Base-by-base conservation (phyloP, 2,113 vertebrate species). In the Dicerorhinus sumatrensis region DNA sequence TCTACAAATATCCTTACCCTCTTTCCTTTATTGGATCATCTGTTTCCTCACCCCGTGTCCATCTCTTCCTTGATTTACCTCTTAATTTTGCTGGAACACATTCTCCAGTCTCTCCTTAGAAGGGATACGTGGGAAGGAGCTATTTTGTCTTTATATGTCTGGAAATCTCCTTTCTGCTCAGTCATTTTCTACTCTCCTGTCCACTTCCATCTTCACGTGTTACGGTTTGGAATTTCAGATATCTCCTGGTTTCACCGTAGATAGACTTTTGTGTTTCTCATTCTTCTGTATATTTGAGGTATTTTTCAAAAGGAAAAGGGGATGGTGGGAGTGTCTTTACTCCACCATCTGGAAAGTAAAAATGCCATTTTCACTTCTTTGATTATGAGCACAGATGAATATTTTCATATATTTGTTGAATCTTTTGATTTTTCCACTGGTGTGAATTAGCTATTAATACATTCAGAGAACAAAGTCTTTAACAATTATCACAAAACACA, bases 381-480 rank as follows among this genome's bases (percentile, higher is more conserved):
- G 42, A 21, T 76, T 36, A 20, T 72, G 36, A 60, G 17, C 58
- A 3, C 0, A 10, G 27, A 31, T 21, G 56, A 77, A 77, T 69
- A 25, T 60, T 46, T 42, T 80, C 27, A 0, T 65, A 36, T 27
- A 11, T 29, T 72, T 77, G 46, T n/a, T 77, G 88, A 39, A 63
- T 73, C 72, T 72, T 87, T 62, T 73, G 60, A 67, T 88, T 69
- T 69, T 72, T 63, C 81, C 14, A 3, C 81, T 69, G 58, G 81
- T 89, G 81, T 91, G 82, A 93, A 83, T 91, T 86, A 75, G 42
- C 95, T 82, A 46, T 58, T 70, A 89, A 89, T 83, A 51, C n/a
- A 82, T 82, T 93, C 91, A 89, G 70, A 96, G 93, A 69, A 77
- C 46, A 39, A 29, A 54, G 36, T 85, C 60, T 73, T 23, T 63